phyloP scores from a whole-genome alignment of 2,888 invertebrate species.

The Chesias legatella region DNA sequence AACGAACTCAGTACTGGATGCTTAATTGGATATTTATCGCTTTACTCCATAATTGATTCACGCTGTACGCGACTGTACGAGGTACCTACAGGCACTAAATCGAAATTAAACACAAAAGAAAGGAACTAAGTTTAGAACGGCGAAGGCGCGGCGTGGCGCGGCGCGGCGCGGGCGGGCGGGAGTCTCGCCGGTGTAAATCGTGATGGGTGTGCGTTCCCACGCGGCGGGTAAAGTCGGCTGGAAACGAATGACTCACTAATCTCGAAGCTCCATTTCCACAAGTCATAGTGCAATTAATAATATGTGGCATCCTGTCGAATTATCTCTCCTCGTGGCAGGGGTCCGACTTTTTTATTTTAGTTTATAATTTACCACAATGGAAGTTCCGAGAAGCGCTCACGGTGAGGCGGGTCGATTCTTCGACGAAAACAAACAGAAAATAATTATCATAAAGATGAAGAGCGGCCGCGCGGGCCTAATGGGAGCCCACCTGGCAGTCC shows the following conservation, averaged over 20 bases:
- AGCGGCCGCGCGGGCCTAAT: slow-evolving; percentile 78
- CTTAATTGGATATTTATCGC: slow-evolving; percentile 72
- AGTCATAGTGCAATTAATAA: slow-evolving; percentile 81
- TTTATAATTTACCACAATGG: slow-evolving; percentile 81
- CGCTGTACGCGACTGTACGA: slow-evolving; percentile 48
- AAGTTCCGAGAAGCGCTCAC: slow-evolving; percentile 76
- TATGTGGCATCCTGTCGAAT: slow-evolving; percentile 81
- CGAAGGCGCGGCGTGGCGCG: too few relatives aligned
- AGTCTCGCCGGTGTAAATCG: slow-evolving; percentile 53
- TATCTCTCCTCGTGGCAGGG: slow-evolving; percentile 79
- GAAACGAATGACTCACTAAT: slow-evolving; percentile 78
- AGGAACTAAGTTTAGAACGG: slow-evolving; percentile 43
- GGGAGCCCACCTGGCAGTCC: slow-evolving; percentile 74
- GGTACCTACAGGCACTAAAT: slow-evolving; percentile 42
- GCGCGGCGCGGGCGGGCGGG: too few relatives aligned
- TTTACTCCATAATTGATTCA: slow-evolving; percentile 68
- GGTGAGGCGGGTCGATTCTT: slow-evolving; percentile 77
- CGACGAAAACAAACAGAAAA: slow-evolving; percentile 81
- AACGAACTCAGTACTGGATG: slow-evolving; percentile 65
- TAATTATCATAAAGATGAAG: slow-evolving; percentile 81
- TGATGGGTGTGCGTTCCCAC: slow-evolving; percentile 67
- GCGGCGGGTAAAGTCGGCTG: slow-evolving; percentile 55
- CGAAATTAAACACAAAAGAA: slow-evolving; percentile 41
- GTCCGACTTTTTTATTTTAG: slow-evolving; percentile 80
- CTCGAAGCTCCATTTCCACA: slow-evolving; percentile 77